Evolutionary conservation across 37 sponge, comb jelly and placozoan genomes (phyloP).

Genomic region (Chondrilla cf. caribensis): DNA sequence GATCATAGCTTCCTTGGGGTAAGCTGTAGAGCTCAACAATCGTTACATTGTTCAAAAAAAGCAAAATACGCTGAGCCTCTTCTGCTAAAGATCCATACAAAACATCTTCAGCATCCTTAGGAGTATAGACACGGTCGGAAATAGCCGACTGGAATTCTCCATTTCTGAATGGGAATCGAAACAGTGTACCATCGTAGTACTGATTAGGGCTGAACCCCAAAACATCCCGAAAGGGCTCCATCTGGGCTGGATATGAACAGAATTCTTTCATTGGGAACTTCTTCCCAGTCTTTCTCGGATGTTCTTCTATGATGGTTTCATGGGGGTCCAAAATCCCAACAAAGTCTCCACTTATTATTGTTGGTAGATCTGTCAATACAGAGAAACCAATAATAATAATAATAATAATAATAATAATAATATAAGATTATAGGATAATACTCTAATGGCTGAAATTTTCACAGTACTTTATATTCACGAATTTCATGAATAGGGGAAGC

Average conservation of each 20-base stretch:
- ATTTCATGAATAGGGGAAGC: neutral
- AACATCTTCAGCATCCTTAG: slow-evolving; percentile 25
- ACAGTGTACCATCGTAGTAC: slow-evolving; percentile 57
- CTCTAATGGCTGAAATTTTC: too few relatives aligned
- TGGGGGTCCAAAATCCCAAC: slow-evolving; percentile 63
- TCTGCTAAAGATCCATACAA: slow-evolving; percentile 45
- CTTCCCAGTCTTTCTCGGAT: neutral
- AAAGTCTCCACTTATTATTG: slow-evolving; percentile 45
- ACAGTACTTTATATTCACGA: too few relatives aligned
- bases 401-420: neutral
- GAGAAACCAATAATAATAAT: neutral
- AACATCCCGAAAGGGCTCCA: slow-evolving; percentile 29
- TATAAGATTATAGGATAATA: neutral
- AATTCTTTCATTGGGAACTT: slow-evolving; percentile 31
- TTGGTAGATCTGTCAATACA: slow-evolving; percentile 57
- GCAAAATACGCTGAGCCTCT: slow-evolving; percentile 46
- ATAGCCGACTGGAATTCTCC: slow-evolving; percentile 39
- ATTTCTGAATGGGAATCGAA: slow-evolving; percentile 74
- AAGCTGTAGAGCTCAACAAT: slow-evolving; percentile 31
- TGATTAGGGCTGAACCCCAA: slow-evolving; percentile 20
- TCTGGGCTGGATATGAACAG: slow-evolving; percentile 25
- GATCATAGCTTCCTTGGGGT: neutral
- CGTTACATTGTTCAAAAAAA: slow-evolving; percentile 57
- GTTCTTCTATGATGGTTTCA: neutral
- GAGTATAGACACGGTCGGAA: slow-evolving; percentile 2